Evolutionary conservation across 2,888 invertebrate genomes (phyloP), one percentile per base, ranked within the genome.

Genomic region (Diadromus collaris): DNA sequence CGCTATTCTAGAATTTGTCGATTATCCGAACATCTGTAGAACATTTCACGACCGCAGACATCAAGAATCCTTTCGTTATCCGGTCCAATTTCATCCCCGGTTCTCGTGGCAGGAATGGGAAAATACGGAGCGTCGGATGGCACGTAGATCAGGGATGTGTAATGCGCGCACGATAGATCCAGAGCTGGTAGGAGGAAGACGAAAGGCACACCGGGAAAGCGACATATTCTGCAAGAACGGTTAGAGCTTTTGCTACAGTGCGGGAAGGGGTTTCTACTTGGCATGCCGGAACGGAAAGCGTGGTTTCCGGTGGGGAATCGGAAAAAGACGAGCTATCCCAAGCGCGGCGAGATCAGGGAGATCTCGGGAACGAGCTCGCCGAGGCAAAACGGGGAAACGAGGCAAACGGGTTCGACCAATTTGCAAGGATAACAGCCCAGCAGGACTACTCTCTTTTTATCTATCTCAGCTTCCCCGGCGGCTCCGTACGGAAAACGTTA

Each of bases 341-440:
- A 70, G 60, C 46, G 70, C 46, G 34, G 32, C 48, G 60, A 60
- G 60, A 70, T 19, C 60, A 58, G 58, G 48, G 70, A n/a, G n/a
- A 70, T 70, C 60, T 70, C 58, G 58, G 60, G 58, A 60, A 60
- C 58, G 60, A 65, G 65, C 76, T 60, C 60, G 63, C 58, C 69
- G 69, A 76, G 61, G 34, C 65, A 58, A 21, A 51, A 32, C 71
- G 51, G 46, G 71, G 61, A 48, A 69, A 38, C 70, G 60, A 58
- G 27, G 41, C 38, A 46, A 54, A 72, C 56, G 67, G 76, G 77
- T 63, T 34, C 70, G 32, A 72, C 64, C 80, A 78, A 80, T 82
- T 80, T 79, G 80, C 76, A 78, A 78, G 78, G 69, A 80, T 76
- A 81, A 78, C 78, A 76, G 71, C 54, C 73, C 56, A 70, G 70